Evolutionary conservation across 2,888 invertebrate genomes (phyloP).

Genomic region (Mantis religiosa): DNA sequence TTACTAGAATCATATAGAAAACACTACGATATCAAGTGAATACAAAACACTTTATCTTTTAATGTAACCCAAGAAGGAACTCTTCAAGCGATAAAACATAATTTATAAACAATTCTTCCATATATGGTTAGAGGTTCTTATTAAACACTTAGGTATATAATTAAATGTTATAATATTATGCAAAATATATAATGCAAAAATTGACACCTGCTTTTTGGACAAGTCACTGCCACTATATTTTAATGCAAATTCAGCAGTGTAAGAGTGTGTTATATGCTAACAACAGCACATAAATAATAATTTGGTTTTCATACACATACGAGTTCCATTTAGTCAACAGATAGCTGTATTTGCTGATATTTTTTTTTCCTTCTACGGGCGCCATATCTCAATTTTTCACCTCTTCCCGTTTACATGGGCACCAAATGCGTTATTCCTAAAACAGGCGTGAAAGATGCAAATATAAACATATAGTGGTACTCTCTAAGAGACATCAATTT

Average conservation of each 20-base stretch:
- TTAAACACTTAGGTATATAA: no score
- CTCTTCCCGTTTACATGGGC: background rate
- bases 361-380: background rate
- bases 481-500: slow-evolving; percentile 7
- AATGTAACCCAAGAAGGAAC: no score
- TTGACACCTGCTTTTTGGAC: background rate
- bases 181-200: no score
- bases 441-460: background rate
- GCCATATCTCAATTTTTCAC: background rate
- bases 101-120: no score
- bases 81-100: no score
- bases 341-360: background rate
- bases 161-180: no score
- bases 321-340: background rate
- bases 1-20: no score
- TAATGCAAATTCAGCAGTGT: background rate
- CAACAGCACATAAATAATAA: background rate
- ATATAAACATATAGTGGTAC: slow-evolving; percentile 8
- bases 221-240: background rate
- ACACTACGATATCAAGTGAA: no score
- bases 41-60: no score
- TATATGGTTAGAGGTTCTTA: no score
- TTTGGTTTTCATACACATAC: background rate
- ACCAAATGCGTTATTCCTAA: background rate
- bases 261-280: background rate